Evolutionary conservation across 2,113 vertebrate species (phyloP).

Genomic region (Dasypus novemcinctus): DNA sequence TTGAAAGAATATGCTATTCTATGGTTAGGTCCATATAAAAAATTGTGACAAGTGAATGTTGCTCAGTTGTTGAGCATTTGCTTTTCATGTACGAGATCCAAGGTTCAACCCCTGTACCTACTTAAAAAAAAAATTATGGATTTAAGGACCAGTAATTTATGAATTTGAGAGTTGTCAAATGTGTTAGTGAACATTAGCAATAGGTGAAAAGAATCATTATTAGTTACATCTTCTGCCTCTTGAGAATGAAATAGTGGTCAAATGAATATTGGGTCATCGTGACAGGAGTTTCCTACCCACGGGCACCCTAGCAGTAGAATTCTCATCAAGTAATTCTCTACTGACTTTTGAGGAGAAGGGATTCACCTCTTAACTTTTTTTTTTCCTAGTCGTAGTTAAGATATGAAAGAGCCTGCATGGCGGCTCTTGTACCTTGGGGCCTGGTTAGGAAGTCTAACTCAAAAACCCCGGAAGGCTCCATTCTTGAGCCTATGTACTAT

Average conservation of each 20-base stretch:
- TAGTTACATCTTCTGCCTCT: slow-evolving; percentile 22
- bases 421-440: background rate
- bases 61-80: too few relatives aligned
- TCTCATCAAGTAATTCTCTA: background rate
- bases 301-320: background rate
- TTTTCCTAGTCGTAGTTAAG: background rate
- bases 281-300: background rate
- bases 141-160: slow-evolving; percentile 7
- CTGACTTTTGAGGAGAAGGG: background rate
- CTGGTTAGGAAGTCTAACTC: slow-evolving; percentile 8
- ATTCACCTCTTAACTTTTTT: background rate
- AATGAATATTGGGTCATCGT: background rate
- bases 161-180: background rate
- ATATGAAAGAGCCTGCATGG: background rate
- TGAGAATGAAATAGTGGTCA: background rate
- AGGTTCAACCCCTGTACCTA: too few relatives aligned
- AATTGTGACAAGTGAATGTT: background rate
- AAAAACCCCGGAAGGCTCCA: background rate
- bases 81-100: too few relatives aligned
- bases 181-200: background rate
- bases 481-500: background rate
- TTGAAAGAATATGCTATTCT: slow-evolving; percentile 15
- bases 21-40: slow-evolving; percentile 20
- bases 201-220: background rate
- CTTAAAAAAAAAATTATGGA: too few relatives aligned